Conservation (phyloP, 1,140 invertebrate genomes). For the Papilio xuthus region DNA sequence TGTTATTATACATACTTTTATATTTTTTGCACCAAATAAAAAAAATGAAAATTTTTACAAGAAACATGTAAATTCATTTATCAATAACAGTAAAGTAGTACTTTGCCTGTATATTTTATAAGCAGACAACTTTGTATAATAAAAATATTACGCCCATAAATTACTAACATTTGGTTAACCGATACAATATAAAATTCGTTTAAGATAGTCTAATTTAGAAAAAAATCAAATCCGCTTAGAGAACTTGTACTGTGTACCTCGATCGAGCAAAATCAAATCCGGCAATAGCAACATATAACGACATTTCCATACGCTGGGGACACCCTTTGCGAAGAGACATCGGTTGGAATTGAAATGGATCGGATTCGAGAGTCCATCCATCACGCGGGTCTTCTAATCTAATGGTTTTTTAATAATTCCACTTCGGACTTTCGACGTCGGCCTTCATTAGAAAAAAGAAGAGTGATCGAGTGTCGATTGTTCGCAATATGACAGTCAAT, state of each 20-base stretch:
- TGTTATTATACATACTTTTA: constrained; percentile 31
- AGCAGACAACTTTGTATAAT: no score
- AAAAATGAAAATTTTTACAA: not conserved
- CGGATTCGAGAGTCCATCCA: constrained; percentile 76
- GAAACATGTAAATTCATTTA: not conserved
- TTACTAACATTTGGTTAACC: no score
- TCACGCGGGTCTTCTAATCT: constrained; percentile 72
- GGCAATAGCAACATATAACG: constrained; percentile 49
- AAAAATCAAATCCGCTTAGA: not conserved
- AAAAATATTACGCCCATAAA: not conserved
- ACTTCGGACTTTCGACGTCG: constrained; percentile 62
- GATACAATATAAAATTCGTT: not conserved
- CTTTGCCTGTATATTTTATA: no score
- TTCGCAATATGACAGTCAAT: constrained; percentile 71
- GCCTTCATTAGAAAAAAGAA: constrained; percentile 69
- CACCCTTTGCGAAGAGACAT: constrained; percentile 72
- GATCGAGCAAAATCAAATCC: not conserved
- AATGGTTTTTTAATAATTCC: constrained; percentile 81
- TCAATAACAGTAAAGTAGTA: not conserved
- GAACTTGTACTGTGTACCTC: not conserved
- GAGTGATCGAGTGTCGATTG: constrained; percentile 71
- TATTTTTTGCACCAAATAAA: constrained; percentile 1
- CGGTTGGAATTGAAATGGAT: constrained; percentile 79
- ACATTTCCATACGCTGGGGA: constrained; percentile 61
- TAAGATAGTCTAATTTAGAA: not conserved